These are phyloP conservation scores for Deilephila elpenor DNA, from an alignment of 2,888 invertebrate species.

Conservation along the genomic window DNA sequence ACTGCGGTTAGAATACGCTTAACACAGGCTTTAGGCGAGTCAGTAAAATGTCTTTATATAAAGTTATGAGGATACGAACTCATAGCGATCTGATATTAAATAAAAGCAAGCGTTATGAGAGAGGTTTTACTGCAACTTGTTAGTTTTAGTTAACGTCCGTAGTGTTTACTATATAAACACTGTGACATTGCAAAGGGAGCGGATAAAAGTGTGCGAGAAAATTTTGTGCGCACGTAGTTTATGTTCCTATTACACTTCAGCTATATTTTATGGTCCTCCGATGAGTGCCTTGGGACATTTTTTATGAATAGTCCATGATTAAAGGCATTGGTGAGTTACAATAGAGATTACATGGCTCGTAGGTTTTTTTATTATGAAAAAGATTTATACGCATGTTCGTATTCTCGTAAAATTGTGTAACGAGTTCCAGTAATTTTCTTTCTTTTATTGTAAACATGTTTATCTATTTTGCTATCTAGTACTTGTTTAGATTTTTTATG, in stretches of 20 bases:
- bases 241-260: slow-evolving; percentile 51
- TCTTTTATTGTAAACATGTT: background rate
- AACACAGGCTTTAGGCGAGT: background rate
- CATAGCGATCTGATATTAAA: background rate
- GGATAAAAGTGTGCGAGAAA: slow-evolving; percentile 49
- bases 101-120: slow-evolving; percentile 14
- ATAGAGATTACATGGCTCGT: slow-evolving; percentile 25
- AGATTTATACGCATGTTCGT: slow-evolving; percentile 12
- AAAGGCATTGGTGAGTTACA: slow-evolving; percentile 29
- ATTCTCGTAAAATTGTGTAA: slow-evolving; percentile 3
- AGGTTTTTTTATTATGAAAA: slow-evolving; percentile 14
- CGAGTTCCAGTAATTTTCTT: background rate
- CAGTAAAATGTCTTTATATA: slow-evolving; percentile 1
- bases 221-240: slow-evolving; percentile 52
- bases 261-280: slow-evolving; percentile 54
- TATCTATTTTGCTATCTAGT: background rate
- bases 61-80: background rate
- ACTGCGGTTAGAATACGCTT: background rate
- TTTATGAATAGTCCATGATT: slow-evolving; percentile 41
- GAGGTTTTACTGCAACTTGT: slow-evolving; percentile 37
- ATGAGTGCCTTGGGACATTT: slow-evolving; percentile 51
- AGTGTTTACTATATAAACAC: slow-evolving; percentile 34
- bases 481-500: background rate
- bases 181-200: slow-evolving; percentile 46
- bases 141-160: slow-evolving; percentile 42